These are phyloP conservation scores for Eublepharis macularius DNA, from an alignment of 2,113 vertebrate species.

Conservation along the genomic window DNA sequence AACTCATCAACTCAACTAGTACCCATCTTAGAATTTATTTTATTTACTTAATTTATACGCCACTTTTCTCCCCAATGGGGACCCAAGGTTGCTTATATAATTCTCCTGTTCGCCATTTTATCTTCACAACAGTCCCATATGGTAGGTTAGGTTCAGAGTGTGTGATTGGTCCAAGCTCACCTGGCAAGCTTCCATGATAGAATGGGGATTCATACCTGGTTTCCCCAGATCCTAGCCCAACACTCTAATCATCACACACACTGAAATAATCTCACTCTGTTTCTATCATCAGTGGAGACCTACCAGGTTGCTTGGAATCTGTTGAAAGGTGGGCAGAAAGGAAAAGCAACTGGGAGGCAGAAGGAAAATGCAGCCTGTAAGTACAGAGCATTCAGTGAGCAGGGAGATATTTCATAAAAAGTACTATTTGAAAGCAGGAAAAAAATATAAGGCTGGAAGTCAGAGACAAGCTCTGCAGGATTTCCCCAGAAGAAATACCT, in stretches of 20 bases:
- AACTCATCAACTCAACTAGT: not conserved
- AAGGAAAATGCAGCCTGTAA: not conserved
- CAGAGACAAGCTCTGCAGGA: not conserved
- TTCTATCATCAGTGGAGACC: not conserved
- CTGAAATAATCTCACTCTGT: not conserved
- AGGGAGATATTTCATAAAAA: not conserved
- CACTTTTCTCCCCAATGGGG: no score
- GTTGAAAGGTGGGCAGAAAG: no score
- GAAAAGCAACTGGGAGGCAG: not conserved
- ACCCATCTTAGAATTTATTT: not conserved
- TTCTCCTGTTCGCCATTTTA: no score
- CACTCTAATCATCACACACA: no score
- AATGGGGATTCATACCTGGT: no score
- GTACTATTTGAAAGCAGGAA: not conserved
- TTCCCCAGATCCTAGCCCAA: no score
- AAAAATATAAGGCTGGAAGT: not conserved
- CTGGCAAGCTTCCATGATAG: no score
- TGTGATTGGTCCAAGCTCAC: no score
- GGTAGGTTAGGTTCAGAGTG: no score
- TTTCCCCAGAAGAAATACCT: not conserved
- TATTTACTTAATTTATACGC: no score
- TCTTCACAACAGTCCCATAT: no score
- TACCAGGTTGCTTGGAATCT: not conserved
- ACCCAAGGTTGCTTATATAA: no score
- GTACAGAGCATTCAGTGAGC: not conserved